These are phyloP conservation scores for Rhodinocichla rosea DNA, from an alignment of 2,113 vertebrate genomes.

Conservation along the genomic window DNA sequence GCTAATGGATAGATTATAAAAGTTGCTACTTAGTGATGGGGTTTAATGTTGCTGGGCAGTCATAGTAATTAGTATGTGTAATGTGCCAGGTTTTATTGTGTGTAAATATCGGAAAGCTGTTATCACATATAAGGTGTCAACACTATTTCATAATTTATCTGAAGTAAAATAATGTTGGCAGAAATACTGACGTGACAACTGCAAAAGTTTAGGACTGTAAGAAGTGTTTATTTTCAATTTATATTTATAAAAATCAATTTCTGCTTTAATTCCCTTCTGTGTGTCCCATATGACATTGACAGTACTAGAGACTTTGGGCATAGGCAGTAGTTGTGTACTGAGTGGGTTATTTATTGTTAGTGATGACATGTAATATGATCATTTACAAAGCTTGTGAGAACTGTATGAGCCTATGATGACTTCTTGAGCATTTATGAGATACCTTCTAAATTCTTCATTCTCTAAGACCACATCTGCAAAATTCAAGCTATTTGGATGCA, in stretches of 20 bases:
- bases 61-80: background rate
- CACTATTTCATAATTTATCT: background rate
- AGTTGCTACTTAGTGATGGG: background rate
- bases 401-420: background rate
- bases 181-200: background rate
- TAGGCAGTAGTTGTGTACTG: background rate
- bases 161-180: background rate
- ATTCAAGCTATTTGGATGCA: background rate
- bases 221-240: background rate
- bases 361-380: background rate
- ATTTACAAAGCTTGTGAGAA: background rate
- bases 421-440: background rate
- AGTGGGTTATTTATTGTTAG: slow-evolving; percentile 16
- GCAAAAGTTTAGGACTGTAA: background rate
- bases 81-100: background rate
- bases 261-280: background rate
- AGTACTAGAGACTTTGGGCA: background rate
- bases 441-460: background rate
- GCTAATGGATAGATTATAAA: background rate
- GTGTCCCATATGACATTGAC: background rate
- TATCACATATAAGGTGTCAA: background rate
- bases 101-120: background rate
- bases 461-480: background rate
- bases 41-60: background rate
- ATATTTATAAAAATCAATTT: background rate